Percentiles rank a stretch among this genome's conserved stretches.
Conservation (phyloP, 1,140 invertebrate genomes). For the Ooceraea biroi region DNA sequence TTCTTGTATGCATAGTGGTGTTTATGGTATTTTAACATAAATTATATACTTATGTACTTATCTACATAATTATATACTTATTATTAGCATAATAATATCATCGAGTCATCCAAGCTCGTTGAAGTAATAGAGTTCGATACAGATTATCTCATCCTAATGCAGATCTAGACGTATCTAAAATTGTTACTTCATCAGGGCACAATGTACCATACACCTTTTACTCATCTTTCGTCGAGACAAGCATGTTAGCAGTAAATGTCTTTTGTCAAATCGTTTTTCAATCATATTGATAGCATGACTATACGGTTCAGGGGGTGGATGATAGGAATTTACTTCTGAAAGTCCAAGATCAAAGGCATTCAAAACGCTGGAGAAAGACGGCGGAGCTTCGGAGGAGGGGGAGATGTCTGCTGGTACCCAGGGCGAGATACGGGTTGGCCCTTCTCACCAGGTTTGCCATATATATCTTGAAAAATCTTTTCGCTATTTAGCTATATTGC, state of each 20-base stretch:
- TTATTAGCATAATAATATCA: too few relatives aligned
- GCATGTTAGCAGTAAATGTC: constrained; percentile 71
- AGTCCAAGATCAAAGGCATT: constrained; percentile 84
- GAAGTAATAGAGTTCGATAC: too few relatives aligned
- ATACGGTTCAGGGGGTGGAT: constrained; percentile 85
- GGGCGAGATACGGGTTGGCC: constrained; percentile 97
- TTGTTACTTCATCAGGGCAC: too few relatives aligned
- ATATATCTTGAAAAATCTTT: constrained; percentile 79
- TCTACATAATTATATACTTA: too few relatives aligned
- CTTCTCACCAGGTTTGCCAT: constrained; percentile 94
- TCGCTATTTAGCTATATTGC: constrained; percentile 83
- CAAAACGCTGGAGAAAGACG: constrained; percentile 86
- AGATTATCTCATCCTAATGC: too few relatives aligned
- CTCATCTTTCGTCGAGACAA: constrained; percentile 38
- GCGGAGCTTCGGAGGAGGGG: constrained; percentile 86
- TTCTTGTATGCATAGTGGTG: too few relatives aligned
- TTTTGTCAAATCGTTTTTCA: constrained; percentile 57
- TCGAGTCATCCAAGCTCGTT: too few relatives aligned
- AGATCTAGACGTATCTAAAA: too few relatives aligned
- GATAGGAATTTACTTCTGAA: constrained; percentile 85
- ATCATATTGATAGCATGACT: constrained; percentile 79
- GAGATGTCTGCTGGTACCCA: constrained; percentile 92
- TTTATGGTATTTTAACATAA: too few relatives aligned
- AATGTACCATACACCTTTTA: too few relatives aligned
- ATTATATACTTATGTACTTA: too few relatives aligned